phyloP scores from a whole-genome alignment of 2,888 invertebrate genomes.

The Nycteola revayana region DNA sequence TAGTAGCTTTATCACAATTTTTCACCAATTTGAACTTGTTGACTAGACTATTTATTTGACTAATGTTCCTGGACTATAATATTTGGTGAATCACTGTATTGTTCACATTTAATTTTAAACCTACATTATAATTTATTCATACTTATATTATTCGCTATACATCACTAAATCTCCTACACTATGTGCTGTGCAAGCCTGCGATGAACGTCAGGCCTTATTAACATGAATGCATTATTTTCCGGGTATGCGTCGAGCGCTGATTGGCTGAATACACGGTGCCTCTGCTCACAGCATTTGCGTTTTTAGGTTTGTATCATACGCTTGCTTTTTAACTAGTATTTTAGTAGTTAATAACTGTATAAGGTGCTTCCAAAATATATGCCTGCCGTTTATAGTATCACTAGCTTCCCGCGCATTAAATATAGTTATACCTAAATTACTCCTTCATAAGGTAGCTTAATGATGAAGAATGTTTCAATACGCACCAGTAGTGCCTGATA shows the following conservation, averaged over 20 bases:
- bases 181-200: constrained; percentile 29
- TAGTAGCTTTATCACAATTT: too few species aligned
- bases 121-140: too few species aligned
- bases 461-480: too few species aligned
- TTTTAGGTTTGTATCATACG: constrained; percentile 76
- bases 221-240: constrained; percentile 71
- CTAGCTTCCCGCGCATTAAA: too few species aligned
- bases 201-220: constrained; percentile 47
- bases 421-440: too few species aligned
- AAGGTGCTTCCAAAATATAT: too few species aligned
- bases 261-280: constrained; percentile 68
- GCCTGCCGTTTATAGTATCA: too few species aligned
- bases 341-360: neutral
- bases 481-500: too few species aligned
- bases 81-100: constrained; percentile 15
- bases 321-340: constrained; percentile 50
- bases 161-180: constrained; percentile 20
- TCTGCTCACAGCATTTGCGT: constrained; percentile 77
- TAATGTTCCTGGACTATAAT: neutral
- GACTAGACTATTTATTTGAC: too few species aligned
- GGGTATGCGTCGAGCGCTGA: constrained; percentile 67
- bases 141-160: too few species aligned
- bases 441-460: too few species aligned
- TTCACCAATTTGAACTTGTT: too few species aligned
- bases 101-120: constrained; percentile 1